phyloP scores from a whole-genome alignment of 2,888 invertebrate genomes.

The Ennomos quercinarius region DNA sequence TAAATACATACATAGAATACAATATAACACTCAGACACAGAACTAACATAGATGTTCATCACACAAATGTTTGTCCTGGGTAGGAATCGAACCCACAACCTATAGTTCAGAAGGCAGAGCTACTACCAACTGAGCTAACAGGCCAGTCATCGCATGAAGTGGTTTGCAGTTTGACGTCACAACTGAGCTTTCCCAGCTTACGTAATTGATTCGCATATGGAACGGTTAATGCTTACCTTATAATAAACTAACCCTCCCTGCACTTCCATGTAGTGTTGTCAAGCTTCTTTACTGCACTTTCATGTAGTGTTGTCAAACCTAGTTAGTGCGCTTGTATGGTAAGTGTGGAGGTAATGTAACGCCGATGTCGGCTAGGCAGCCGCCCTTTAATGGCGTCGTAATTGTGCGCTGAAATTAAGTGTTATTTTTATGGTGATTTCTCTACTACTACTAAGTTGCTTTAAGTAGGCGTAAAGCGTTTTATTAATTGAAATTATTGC shows the following conservation, averaged over 20 bases:
- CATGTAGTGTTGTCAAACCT: conserved; percentile 42
- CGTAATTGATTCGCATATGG: too few relatives aligned
- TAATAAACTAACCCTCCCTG: conserved; percentile 1
- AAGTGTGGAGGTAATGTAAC: conserved; percentile 76
- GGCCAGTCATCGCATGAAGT: too few relatives aligned
- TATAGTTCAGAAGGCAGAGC: too few relatives aligned
- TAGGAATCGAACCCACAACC: too few relatives aligned
- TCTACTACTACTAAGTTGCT: conserved; percentile 83
- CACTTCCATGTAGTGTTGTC: conserved; percentile 25
- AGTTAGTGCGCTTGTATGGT: conserved; percentile 67
- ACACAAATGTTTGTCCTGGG: too few relatives aligned
- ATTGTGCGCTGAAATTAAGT: conserved; percentile 84
- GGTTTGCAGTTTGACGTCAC: too few relatives aligned
- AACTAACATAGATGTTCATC: too few relatives aligned
- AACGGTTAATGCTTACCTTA: not conserved
- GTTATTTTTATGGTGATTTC: conserved; percentile 86
- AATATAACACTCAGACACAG: too few relatives aligned
- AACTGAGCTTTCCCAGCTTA: too few relatives aligned
- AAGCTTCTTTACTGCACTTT: conserved; percentile 13
- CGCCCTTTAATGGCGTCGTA: conserved; percentile 81
- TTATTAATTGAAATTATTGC: conserved; percentile 79
- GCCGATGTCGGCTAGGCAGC: conserved; percentile 72
- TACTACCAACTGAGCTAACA: too few relatives aligned
- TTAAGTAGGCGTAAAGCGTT: conserved; percentile 81
- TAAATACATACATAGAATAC: too few relatives aligned